Base-by-base conservation (phyloP, 2,113 vertebrate species). In the Bujurquina vittata region DNA sequence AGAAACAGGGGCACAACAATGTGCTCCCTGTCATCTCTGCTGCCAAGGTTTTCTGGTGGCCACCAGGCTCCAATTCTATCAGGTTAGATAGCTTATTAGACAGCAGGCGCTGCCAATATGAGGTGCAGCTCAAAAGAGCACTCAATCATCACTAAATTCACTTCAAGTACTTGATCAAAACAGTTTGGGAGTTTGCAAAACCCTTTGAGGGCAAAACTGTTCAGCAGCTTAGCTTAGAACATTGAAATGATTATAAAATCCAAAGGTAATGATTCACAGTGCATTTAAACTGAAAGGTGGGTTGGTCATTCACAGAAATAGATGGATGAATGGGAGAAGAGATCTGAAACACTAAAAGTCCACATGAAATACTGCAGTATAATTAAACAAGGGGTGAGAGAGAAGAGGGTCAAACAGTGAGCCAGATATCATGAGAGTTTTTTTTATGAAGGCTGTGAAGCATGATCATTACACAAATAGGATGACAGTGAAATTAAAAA, bases 331-430 rank as follows among this genome's bases (percentile, higher is more conserved):
- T 62, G 46, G 29, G 54, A 74, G 15, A 67, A 52, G 61, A 63
- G 60, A 49, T 57, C 40, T 37, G 22, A 72, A 75, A 75, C 10
- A 69, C 31, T 0, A 23, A 35, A 56, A 8, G 14, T 54, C 52
- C 31, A 37, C n/a, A 23, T 17, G 18, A 74, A 37, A 74, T 37
- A n/a, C 6, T 0, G 52, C 67, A 54, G 7, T 72, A 72, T 26
- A 72, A 72, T 72, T 54, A 72, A 31, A 31, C 10, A 52, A 80
- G 20, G 81, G 80, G 75, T 69, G 80, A 79, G 43, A 52, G 58
- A 72, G 29, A 65, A 31, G 79, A 60, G 58, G 57, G 55, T 77
- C 55, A 77, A 60, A 86, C 52, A 74, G 4, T 80, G 84, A 90
- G 72, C 87, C 84, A 90, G 77, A 33, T 75, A 57, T 74, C 17